Base-by-base conservation (phyloP, 2,888 invertebrate species). In the Tromatobia lineatoria region DNA sequence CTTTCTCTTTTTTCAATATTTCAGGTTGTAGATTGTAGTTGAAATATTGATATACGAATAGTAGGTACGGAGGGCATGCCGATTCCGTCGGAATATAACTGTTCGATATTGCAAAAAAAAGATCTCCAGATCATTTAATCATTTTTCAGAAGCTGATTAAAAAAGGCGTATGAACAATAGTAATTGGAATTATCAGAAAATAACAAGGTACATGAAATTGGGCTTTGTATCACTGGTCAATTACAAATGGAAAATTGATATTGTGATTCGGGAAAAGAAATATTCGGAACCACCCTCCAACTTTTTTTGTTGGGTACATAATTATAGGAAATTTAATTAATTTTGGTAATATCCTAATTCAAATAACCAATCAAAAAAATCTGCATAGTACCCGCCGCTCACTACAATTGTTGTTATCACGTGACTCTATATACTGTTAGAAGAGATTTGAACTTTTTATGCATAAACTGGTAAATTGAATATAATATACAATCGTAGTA, bases 41-140 rank as follows among this genome's bases (percentile, higher is more conserved):
- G 15, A 73, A 73, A 73, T 45, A 73, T 59, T 18, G 73, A 69
- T 69, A n/a, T 69, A 52, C 34, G 11, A 69, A 50, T 52, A 29
- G n/a, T n/a, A 0, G 8, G 18, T n/a, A 29, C 11, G 11, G 18
- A 52, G 20, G 69, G 29, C 52, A 20, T 47, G 34, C 47, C 69
- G 18, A 11, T 29, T 34, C 18, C 4, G 52, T 13, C 42, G 3
- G 10, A 13, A 18, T 29, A 34, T n/a, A 52, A 34, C 52, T 50
- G 29, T 34, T 50, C 20, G 8, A 52, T 69, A 50, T 29, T 18
- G 10, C 11, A 52, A 1, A n/a, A 67, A 67, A 15, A 47, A 67
- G 25, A 61, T 15, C 18, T 61, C 34, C 25, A 23, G 20, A 54
- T 20, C 0, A 23, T 57, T 13, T 52, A 18, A 8, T 52, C 20